phyloP scores from a whole-genome alignment of 2,797 vertebrate species.

The Brachymystax lenok region DNA sequence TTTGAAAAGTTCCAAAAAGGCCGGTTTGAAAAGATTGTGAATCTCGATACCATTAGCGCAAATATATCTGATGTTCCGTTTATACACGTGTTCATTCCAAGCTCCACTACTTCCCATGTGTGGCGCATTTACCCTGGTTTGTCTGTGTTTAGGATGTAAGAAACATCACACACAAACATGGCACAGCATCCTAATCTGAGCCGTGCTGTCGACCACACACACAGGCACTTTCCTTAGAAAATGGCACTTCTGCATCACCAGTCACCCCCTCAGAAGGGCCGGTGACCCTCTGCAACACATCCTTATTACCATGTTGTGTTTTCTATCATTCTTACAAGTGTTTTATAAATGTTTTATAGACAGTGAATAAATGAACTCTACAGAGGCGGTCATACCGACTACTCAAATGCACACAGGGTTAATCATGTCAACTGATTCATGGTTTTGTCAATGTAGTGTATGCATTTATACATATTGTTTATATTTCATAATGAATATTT shows the following conservation, averaged over 20 bases:
- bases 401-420: slow-evolving; percentile 19
- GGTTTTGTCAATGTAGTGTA: slow-evolving; percentile 19
- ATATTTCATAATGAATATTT: slow-evolving; percentile 54
- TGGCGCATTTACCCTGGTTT: background rate
- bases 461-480: slow-evolving; percentile 35
- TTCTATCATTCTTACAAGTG: slow-evolving; percentile 11
- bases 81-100: background rate
- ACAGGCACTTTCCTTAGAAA: slow-evolving; percentile 40
- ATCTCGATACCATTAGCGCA: background rate
- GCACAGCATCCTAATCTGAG: background rate
- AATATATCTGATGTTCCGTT: background rate
- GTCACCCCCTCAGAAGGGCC: slow-evolving; percentile 16
- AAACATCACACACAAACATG: background rate
- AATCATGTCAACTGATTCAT: background rate
- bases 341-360: slow-evolving; percentile 17
- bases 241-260: slow-evolving; percentile 46
- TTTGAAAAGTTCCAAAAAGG: background rate
- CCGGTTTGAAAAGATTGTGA: background rate
- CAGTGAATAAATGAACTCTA: slow-evolving; percentile 15
- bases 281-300: slow-evolving; percentile 11
- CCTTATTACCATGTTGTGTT: slow-evolving; percentile 5
- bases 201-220: slow-evolving; percentile 10
- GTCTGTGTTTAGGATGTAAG: background rate
- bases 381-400: background rate
- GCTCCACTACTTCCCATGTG: background rate